Percentiles rank a stretch among this genome's conserved stretches.
Conservation (phyloP, 2,797 vertebrate species). For the Adrianichthys oophorus region DNA sequence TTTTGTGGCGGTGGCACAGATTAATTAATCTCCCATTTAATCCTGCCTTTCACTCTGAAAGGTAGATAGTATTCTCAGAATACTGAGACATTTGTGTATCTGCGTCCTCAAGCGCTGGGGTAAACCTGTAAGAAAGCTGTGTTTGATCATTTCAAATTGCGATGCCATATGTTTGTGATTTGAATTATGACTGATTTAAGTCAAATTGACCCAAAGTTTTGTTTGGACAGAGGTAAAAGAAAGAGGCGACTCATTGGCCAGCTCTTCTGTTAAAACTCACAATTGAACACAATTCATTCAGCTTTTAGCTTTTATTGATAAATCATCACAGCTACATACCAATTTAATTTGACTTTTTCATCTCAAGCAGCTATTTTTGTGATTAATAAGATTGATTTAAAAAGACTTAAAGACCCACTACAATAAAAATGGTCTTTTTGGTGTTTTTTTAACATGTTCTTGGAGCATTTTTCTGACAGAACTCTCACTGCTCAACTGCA, state of each 20-base stretch:
- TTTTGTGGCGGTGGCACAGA: constrained; percentile 40
- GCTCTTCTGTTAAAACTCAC: constrained; percentile 18
- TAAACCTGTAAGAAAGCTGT: constrained; percentile 14
- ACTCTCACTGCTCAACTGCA: no score
- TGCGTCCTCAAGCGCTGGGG: constrained; percentile 19
- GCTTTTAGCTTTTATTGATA: constrained; percentile 9
- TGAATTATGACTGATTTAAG: constrained; percentile 18
- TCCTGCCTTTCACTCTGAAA: constrained; percentile 21
- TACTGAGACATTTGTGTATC: constrained; percentile 22
- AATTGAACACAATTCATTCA: constrained; percentile 11
- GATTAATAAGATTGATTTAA: no score
- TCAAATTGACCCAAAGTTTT: constrained; percentile 24
- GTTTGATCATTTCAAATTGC: constrained; percentile 36
- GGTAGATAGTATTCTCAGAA: constrained; percentile 22
- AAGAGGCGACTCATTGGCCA: constrained; percentile 22
- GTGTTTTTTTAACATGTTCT: no score
- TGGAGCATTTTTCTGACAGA: no score
- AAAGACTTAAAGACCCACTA: no score
- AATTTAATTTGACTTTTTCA: no score
- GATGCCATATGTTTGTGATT: constrained; percentile 20
- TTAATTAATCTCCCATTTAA: constrained; percentile 35
- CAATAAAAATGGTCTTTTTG: no score
- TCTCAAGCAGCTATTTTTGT: no score
- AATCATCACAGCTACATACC: no score
- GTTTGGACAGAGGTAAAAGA: constrained; percentile 36